Evolutionary conservation across 2,113 vertebrate species (phyloP), one percentile per base, ranked within the genome.

Genomic region (Falcunculus frontatus): DNA sequence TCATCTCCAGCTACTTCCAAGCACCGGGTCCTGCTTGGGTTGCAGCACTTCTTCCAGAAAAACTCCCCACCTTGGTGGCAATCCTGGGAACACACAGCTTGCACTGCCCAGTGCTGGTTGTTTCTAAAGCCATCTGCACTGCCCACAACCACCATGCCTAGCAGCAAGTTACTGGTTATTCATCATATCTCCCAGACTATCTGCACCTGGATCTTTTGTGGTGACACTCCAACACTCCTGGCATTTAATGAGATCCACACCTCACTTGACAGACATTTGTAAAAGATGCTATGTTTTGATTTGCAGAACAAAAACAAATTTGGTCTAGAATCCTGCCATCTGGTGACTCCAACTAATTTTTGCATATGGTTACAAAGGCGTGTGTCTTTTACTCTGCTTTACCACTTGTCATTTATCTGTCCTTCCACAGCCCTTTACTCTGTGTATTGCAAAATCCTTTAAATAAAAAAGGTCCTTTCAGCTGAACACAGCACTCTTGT

Each of bases 311-410:
- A 93, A 95, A 80, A 1, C 67, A 91, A 96, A 73, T 87, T 83
- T 90, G 72, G 63, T 85, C 93, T 94, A 87, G 84, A 90, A 90
- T 91, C 50, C 49, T 94, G 75, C 62, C 84, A 91, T 93, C 94
- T 96, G 91, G 81, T 89, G 78, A 91, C 81, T 93, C 84, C 81
- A 84, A 81, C 65, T 91, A 91, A 39, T 73, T 91, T 83, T 76
- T 87, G 37, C 57, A 76, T 79, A 94, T 55, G 33, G 79, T 65
- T 92, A 85, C 26, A 76, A 87, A 75, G 25, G 11, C 69, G 84
- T 81, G n/a, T 41, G 52, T 78, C 64, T 87, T 90, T 79, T 79
- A 59, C 35, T 84, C 78, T 50, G 57, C 60, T 90, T 90, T 50
- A 30, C 33, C 47, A 41, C 30, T 83, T 69, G 39, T 53, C 76